These are phyloP conservation scores for Parapsyche elsis DNA, from an alignment of 1,140 invertebrate species.

Conservation along the genomic window DNA sequence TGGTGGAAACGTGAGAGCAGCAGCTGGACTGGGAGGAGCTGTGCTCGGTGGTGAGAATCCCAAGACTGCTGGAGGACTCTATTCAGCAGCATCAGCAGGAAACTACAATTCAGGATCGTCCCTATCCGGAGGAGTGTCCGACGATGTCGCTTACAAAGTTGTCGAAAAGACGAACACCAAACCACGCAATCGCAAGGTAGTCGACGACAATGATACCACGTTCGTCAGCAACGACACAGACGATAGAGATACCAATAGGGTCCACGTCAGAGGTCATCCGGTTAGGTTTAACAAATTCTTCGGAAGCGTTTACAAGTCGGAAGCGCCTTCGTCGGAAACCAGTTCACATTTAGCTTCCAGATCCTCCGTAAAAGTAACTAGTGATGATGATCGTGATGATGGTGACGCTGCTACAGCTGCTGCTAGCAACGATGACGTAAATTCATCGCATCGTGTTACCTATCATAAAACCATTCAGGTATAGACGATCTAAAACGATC, in stretches of 20 bases:
- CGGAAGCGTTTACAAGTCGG: not conserved
- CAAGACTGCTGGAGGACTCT: slow-evolving; percentile 42
- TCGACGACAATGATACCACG: not conserved
- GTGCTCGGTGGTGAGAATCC: slow-evolving; percentile 54
- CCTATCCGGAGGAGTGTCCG: slow-evolving; percentile 4
- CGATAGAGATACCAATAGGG: slow-evolving; percentile 9
- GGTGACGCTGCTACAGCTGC: not conserved
- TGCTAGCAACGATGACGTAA: not conserved
- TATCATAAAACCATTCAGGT: slow-evolving; percentile 14
- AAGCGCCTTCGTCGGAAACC: not conserved
- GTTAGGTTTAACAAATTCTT: slow-evolving; percentile 43
- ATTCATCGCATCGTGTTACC: not conserved
- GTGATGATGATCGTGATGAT: not conserved
- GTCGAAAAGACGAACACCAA: slow-evolving; percentile 11
- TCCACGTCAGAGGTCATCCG: slow-evolving; percentile 34
- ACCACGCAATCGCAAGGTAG: slow-evolving; percentile 31
- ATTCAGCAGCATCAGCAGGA: slow-evolving; percentile 44
- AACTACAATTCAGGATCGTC: slow-evolving; percentile 36
- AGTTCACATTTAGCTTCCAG: not conserved
- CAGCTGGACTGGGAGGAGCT: slow-evolving; percentile 62
- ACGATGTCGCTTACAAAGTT: slow-evolving; percentile 28
- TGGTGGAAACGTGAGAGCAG: slow-evolving; percentile 62
- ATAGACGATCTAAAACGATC: not conserved
- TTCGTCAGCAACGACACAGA: not conserved
- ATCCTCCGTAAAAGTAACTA: no score